Conservation (phyloP, 2,888 invertebrate genomes). For the Eristalis pertinax region DNA sequence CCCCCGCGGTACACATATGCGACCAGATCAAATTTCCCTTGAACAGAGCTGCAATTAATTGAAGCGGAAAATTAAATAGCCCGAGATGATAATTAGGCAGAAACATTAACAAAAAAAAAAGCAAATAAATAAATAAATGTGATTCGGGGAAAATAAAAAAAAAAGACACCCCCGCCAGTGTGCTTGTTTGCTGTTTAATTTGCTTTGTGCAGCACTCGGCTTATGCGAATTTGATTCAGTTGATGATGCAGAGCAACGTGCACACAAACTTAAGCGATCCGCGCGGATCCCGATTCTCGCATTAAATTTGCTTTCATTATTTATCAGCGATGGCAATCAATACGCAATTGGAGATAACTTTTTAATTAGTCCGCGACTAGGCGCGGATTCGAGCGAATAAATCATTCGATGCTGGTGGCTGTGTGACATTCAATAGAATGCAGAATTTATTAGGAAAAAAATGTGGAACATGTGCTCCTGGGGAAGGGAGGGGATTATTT, state of each 20-base stretch:
- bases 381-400: too few relatives aligned
- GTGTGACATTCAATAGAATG: too few relatives aligned
- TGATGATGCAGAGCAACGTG: too few relatives aligned
- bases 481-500: slow-evolving; percentile 7
- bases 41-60: slow-evolving; percentile 21
- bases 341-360: too few relatives aligned
- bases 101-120: neutral
- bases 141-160: neutral
- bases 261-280: neutral
- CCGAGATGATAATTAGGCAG: slow-evolving; percentile 35
- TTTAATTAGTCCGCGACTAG: too few relatives aligned
- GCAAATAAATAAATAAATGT: neutral
- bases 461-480: too few relatives aligned
- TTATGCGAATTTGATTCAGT: too few relatives aligned
- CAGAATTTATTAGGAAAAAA: too few relatives aligned
- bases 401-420: too few relatives aligned
- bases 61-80: slow-evolving; percentile 34
- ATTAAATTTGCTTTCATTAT: neutral
- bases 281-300: neutral
- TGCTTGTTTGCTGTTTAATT: neutral
- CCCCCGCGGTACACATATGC: neutral
- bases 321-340: neutral
- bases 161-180: too few relatives aligned
- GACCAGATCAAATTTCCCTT: neutral
- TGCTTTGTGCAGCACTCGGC: too few relatives aligned